Conservation (phyloP, 2,888 invertebrate species). For the Pediacus dermestoides region DNA sequence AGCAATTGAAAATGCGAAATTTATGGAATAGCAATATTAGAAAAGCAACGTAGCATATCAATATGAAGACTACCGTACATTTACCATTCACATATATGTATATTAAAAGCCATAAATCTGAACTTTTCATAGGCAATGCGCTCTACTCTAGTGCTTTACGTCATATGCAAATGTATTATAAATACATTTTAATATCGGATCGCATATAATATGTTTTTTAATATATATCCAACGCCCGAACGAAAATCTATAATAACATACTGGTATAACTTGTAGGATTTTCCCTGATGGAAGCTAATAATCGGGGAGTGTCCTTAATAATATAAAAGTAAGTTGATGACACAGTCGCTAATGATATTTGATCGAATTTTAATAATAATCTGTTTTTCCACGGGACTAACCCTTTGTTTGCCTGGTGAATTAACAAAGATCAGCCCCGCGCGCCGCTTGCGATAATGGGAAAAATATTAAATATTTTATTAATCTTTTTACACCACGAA, state of each 20-base stretch:
- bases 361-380: slow-evolving; percentile 4
- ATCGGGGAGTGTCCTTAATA: too few relatives aligned
- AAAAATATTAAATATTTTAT: too few relatives aligned
- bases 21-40: neutral
- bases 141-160: slow-evolving; percentile 3
- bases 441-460: too few relatives aligned
- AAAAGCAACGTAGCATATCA: too few relatives aligned
- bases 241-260: too few relatives aligned
- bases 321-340: too few relatives aligned
- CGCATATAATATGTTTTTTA: too few relatives aligned
- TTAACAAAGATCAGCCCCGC: neutral
- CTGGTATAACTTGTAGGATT: too few relatives aligned
- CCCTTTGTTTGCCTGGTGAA: slow-evolving; percentile 4
- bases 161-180: slow-evolving; percentile 19
- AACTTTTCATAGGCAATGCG: slow-evolving; percentile 14
- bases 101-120: slow-evolving; percentile 24
- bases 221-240: too few relatives aligned
- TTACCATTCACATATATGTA: slow-evolving; percentile 19
- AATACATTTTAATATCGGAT: slow-evolving; percentile 20
- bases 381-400: slow-evolving; percentile 2
- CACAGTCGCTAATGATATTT: slow-evolving; percentile 3
- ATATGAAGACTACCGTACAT: slow-evolving; percentile 17
- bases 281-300: too few relatives aligned
- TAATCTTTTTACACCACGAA: too few relatives aligned
- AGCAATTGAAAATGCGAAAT: neutral